phyloP scores from a whole-genome alignment of 1,140 invertebrate species.

The Mizuhopecten yessoensis region DNA sequence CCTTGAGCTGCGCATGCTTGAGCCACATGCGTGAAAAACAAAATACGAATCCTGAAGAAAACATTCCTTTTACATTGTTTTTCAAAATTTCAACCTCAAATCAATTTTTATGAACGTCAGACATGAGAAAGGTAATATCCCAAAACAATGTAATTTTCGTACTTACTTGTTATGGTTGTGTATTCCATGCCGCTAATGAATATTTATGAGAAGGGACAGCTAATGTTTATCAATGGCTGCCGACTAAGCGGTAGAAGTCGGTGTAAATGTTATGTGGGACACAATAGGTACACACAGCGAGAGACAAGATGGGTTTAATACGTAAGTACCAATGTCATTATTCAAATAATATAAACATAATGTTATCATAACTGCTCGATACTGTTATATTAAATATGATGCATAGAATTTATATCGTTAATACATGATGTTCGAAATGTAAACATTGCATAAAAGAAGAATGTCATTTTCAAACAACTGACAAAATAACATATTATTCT shows the following conservation, averaged over 20 bases:
- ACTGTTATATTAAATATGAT: background rate
- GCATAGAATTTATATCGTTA: no score
- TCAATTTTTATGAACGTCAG: background rate
- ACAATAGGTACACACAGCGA: background rate
- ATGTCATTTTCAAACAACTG: background rate
- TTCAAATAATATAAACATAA: background rate
- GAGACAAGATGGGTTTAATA: conserved; percentile 34
- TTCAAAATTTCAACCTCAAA: background rate
- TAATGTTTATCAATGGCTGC: conserved; percentile 38
- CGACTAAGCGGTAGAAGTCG: background rate
- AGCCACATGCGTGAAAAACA: background rate
- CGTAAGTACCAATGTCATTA: background rate
- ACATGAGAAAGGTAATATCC: background rate
- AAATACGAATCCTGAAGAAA: background rate
- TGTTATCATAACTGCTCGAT: background rate
- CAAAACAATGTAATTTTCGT: background rate
- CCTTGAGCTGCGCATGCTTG: background rate
- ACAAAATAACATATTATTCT: no score
- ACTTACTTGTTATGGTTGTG: conserved; percentile 18
- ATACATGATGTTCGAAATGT: background rate
- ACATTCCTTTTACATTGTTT: background rate
- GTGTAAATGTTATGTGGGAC: conserved; percentile 23
- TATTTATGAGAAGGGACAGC: conserved; percentile 24
- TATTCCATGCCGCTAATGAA: conserved; percentile 19
- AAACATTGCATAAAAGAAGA: background rate